Conservation (phyloP, 2,797 vertebrate genomes). For the Sphenodon punctatus region DNA sequence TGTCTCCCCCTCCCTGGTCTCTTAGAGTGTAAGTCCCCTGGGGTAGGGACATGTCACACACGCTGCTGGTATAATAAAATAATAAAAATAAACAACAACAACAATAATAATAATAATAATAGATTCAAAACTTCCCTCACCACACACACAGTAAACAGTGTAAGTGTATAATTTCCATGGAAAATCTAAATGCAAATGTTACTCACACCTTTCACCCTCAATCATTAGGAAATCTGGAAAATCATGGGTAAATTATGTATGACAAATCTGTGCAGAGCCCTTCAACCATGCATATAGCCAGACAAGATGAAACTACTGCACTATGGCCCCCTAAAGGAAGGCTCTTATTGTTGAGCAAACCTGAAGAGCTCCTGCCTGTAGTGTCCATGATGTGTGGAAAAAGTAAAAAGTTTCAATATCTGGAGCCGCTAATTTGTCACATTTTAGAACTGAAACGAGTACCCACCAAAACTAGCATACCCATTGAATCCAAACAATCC, state of each 20-base stretch:
- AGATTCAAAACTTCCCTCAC: constrained; percentile 21
- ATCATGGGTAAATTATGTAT: not conserved
- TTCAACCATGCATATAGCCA: not conserved
- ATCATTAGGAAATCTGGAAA: not conserved
- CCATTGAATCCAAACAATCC: too few species aligned
- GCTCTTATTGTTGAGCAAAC: not conserved
- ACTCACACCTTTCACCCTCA: not conserved
- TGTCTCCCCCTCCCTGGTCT: too few species aligned
- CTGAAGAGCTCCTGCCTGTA: not conserved
- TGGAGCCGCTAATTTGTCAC: not conserved
- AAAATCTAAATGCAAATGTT: constrained; percentile 23
- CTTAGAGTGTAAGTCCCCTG: too few species aligned
- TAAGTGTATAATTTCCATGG: not conserved
- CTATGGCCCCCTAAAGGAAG: not conserved
- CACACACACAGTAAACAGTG: not conserved
- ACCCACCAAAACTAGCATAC: too few species aligned
- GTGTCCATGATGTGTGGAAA: not conserved
- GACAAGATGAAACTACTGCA: not conserved
- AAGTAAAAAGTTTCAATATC: not conserved
- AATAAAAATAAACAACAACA: too few species aligned
- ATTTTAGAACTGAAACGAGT: too few species aligned
- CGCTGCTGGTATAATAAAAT: too few species aligned
- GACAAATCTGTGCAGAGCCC: not conserved
- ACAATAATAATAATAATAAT: too few species aligned
- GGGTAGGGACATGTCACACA: too few species aligned